Conservation (phyloP, 1,140 invertebrate species). For the Dendrolimus punctatus region DNA sequence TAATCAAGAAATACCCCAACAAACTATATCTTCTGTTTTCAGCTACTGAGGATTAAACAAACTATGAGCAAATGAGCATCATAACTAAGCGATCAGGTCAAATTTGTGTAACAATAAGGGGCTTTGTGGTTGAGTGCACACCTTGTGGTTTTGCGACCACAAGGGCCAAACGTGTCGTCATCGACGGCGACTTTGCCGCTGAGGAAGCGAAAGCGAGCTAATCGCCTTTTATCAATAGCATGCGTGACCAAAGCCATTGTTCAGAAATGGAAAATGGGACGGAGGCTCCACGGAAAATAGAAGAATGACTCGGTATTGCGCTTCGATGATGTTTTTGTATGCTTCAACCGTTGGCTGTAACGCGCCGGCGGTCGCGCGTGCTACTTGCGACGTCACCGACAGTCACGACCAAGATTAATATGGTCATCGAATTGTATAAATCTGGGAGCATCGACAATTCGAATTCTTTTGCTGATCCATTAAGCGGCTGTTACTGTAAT, state of each 20-base stretch:
- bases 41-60: too few relatives aligned
- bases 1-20: too few relatives aligned
- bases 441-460: slow-evolving; percentile 15
- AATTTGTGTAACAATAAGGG: too few relatives aligned
- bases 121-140: slow-evolving; percentile 2
- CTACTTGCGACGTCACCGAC: slow-evolving; percentile 30
- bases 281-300: slow-evolving; percentile 42
- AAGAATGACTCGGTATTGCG: slow-evolving; percentile 39
- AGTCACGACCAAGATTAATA: slow-evolving; percentile 36
- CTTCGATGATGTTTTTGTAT: slow-evolving; percentile 29
- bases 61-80: too few relatives aligned
- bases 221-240: slow-evolving; percentile 39
- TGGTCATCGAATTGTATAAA: slow-evolving; percentile 22
- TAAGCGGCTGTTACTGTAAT: too few relatives aligned
- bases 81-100: too few relatives aligned
- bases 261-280: slow-evolving; percentile 58
- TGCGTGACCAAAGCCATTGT: slow-evolving; percentile 64
- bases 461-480: neutral
- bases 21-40: too few relatives aligned
- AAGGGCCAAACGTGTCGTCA: slow-evolving; percentile 57
- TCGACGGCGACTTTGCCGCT: slow-evolving; percentile 18
- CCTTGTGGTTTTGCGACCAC: slow-evolving; percentile 29
- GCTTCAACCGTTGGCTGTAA: slow-evolving; percentile 25
- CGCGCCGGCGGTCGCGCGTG: slow-evolving; percentile 37
- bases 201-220: slow-evolving; percentile 65